A percentile compares a stretch with the other conserved stretches of the same genome.
Conservation (phyloP, 2,797 vertebrate species). For the Forpus xanthops region DNA sequence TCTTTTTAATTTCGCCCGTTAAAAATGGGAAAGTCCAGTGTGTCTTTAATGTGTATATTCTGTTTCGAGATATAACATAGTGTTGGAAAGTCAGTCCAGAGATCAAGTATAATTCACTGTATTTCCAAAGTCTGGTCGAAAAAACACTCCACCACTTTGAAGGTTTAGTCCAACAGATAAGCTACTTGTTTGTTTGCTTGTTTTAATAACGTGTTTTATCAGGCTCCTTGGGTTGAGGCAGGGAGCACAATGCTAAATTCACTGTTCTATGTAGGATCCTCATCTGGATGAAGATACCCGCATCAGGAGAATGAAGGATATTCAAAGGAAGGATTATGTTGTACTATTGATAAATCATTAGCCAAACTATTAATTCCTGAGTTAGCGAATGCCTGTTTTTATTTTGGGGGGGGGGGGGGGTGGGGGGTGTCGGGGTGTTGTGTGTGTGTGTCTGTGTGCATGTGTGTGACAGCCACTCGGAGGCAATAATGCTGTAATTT, state of each 20-base stretch:
- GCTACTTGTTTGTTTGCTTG: background rate
- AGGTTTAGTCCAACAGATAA: conserved; percentile 32
- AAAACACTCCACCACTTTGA: conserved; percentile 56
- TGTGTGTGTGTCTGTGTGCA: background rate
- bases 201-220: background rate
- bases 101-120: conserved; percentile 23
- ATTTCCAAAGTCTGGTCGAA: conserved; percentile 53
- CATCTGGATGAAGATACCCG: conserved; percentile 15
- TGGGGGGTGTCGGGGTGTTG: too few relatives aligned
- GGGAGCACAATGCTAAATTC: conserved; percentile 19
- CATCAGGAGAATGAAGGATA: conserved; percentile 43
- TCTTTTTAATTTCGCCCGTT: conserved; percentile 59
- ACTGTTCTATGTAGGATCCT: background rate
- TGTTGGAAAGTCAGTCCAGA: conserved; percentile 61
- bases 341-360: conserved; percentile 30
- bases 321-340: conserved; percentile 35
- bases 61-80: conserved; percentile 69
- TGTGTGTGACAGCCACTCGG: conserved; percentile 6
- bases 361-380: background rate
- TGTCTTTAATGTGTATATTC: conserved; percentile 67
- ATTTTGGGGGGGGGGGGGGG: background rate
- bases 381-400: background rate
- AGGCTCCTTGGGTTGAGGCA: conserved; percentile 32
- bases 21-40: conserved; percentile 43
- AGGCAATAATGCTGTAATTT: conserved; percentile 47